Base-by-base conservation (phyloP, 1,140 invertebrate genomes). In the Tribolium castaneum region DNA sequence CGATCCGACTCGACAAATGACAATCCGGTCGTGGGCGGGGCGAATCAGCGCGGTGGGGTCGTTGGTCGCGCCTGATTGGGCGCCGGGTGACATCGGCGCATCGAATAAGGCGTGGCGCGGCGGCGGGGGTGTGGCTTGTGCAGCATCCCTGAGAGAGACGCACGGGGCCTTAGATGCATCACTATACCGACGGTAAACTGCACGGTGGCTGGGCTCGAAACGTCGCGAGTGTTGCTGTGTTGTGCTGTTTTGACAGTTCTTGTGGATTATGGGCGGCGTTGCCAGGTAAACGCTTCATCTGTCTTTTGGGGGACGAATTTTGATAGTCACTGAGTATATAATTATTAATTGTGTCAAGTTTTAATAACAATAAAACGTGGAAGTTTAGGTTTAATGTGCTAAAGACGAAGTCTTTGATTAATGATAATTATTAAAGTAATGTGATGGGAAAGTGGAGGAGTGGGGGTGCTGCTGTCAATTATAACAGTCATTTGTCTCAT, bases 131-230 rank as follows among this genome's bases (percentile, higher is more conserved):
- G 82, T 76, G 75, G 81, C 78, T 45, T 80, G 12, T 39, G 51
- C 84, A 84, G 83, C 83, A 84, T 85, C 84, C 83, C 81, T 80
- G 77, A 75, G 79, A 35, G 78, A 78, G 81, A 80, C 78, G 78
- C 74, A 76, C 34, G 71, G 72, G 73, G 75, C 77, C 74, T 83
- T 80, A 83, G 82, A 83, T 83, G 80, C 77, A 59, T 78, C 77
- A 80, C 79, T 75, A 75, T 80, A 54, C 77, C 79, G 79, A 75
- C 79, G 79, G 79, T 77, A 79, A 81, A 78, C 70, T 78, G 62
- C 71, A 79, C 71, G 74, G 54, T 62, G 22, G 30, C 14, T 7
- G 14, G 54, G 54, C 3, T 66, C 59, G 59, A 66, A 66, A 66
- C 59, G 59, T 66, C 59, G 59, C 59, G 59, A 45, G 39, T 45